These are phyloP conservation scores for Chirona hameri DNA, from an alignment of 2,888 invertebrate genomes.

Conservation along the genomic window DNA sequence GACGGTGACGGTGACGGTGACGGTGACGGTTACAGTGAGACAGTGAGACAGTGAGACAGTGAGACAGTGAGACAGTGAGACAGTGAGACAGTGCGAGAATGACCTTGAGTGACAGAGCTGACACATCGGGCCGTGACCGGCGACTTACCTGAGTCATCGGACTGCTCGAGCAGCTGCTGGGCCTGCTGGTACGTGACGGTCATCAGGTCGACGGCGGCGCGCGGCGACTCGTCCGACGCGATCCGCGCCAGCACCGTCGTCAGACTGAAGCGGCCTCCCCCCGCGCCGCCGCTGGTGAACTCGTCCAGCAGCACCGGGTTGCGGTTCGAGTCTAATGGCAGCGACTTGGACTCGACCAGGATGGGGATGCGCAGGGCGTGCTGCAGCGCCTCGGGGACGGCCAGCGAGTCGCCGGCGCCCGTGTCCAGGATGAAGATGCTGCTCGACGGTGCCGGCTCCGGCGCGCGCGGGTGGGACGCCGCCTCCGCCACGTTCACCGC, in stretches of 20 bases:
- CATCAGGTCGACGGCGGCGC: not conserved
- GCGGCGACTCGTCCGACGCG: not conserved
- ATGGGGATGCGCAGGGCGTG: not conserved
- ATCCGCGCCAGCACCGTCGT: slow-evolving; percentile 8
- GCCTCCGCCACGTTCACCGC: not conserved
- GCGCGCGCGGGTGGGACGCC: not conserved
- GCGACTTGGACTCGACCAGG: slow-evolving; percentile 27
- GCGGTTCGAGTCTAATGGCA: slow-evolving; percentile 3
- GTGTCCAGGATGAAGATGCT: slow-evolving; percentile 23
- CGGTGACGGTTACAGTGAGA: too few species aligned
- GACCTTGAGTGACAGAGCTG: too few species aligned
- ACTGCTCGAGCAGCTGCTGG: not conserved
- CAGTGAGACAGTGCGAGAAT: too few species aligned
- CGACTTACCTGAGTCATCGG: not conserved
- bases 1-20: too few species aligned
- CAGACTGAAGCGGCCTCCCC: slow-evolving; percentile 6
- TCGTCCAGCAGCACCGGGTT: slow-evolving; percentile 5
- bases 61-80: too few species aligned
- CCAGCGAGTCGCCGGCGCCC: not conserved
- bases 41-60: too few species aligned
- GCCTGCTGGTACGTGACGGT: slow-evolving; percentile 3
- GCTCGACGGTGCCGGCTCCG: not conserved
- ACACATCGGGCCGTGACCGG: not conserved
- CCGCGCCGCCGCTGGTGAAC: not conserved
- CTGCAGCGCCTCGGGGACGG: slow-evolving; percentile 2